Percentiles rank a stretch among this genome's conserved stretches.
phyloP scores from a whole-genome alignment of 1,140 invertebrate genomes.

The Drosophila mojavensis region DNA sequence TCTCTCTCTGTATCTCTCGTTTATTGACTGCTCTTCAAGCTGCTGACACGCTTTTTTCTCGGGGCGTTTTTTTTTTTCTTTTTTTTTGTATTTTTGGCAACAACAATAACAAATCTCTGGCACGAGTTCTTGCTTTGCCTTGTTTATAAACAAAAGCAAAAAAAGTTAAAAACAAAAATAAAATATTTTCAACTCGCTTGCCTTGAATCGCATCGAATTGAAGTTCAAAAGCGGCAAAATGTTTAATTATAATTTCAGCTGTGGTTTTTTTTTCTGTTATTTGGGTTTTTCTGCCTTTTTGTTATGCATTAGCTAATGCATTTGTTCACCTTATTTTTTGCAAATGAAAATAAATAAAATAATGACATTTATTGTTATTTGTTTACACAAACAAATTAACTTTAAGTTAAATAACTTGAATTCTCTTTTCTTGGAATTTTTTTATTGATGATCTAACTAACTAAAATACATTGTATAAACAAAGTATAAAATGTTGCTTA shows the following conservation, averaged over 20 bases:
- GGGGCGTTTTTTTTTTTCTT: constrained; percentile 18
- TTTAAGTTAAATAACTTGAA: background rate
- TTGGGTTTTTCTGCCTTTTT: background rate
- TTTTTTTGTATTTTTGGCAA: constrained; percentile 39
- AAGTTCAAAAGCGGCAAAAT: constrained; percentile 59
- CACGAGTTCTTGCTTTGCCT: constrained; percentile 56
- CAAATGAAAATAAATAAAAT: constrained; percentile 30
- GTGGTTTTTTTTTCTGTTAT: constrained; percentile 19
- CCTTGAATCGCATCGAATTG: constrained; percentile 63
- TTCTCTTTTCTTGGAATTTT: too few species aligned
- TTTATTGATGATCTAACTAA: too few species aligned
- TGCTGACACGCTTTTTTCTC: constrained; percentile 17
- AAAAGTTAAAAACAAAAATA: constrained; percentile 43
- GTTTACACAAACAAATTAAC: too few species aligned
- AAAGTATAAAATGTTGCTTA: background rate
- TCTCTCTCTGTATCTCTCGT: background rate
- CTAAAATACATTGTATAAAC: too few species aligned
- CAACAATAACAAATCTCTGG: constrained; percentile 46
- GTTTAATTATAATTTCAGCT: constrained; percentile 61
- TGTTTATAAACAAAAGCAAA: constrained; percentile 62
- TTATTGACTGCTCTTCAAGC: background rate
- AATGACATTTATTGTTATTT: constrained; percentile 12
- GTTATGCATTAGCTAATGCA: constrained; percentile 28
- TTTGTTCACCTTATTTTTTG: constrained; percentile 25
- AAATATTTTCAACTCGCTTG: constrained; percentile 67